Percentiles rank a stretch among this genome's conserved stretches.
Conservation (phyloP, 2,113 vertebrate species). For the Tyrannus savana region DNA sequence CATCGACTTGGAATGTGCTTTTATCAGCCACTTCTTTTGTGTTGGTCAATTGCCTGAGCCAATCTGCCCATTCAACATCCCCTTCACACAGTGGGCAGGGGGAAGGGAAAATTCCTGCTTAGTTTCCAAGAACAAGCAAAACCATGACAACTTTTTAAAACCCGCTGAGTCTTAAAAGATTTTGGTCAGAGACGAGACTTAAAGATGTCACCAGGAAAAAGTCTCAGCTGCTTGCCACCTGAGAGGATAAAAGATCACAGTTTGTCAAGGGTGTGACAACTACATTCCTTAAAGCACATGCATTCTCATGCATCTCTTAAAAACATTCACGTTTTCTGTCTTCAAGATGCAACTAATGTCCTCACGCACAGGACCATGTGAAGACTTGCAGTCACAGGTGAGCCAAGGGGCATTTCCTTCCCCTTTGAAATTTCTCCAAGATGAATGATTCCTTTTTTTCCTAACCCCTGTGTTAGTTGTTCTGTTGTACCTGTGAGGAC, state of each 20-base stretch:
- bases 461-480: neutral
- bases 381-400: neutral
- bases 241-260: neutral
- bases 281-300: neutral
- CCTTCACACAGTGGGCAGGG: too few species aligned
- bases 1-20: too few species aligned
- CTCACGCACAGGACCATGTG: accelerated
- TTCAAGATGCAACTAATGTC: neutral
- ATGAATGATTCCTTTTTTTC: neutral
- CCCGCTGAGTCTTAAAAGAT: neutral
- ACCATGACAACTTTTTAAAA: neutral
- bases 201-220: neutral
- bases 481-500: neutral
- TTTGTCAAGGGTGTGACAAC: neutral
- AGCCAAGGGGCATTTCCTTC: neutral
- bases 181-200: neutral
- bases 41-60: too few species aligned
- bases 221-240: conserved; percentile 34
- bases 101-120: too few species aligned
- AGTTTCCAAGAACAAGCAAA: too few species aligned
- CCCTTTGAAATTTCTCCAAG: neutral
- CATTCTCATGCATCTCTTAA: neutral
- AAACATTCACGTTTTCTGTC: neutral
- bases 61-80: too few species aligned
- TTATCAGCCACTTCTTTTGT: too few species aligned